These are phyloP conservation scores for Characodon lateralis DNA, from an alignment of 2,797 vertebrate genomes.

Conservation along the genomic window DNA sequence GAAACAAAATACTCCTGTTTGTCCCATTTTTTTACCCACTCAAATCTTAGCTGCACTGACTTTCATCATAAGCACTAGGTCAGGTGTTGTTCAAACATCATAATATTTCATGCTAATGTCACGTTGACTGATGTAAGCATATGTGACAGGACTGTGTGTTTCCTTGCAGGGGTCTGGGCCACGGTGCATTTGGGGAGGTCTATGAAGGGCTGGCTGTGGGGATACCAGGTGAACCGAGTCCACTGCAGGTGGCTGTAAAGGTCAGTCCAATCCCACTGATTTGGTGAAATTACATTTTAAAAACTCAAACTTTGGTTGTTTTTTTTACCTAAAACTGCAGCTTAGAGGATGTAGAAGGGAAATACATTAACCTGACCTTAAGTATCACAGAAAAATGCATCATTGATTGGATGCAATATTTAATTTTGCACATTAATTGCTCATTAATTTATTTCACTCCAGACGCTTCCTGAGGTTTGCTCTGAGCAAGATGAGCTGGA, in stretches of 20 bases:
- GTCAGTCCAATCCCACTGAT: constrained; percentile 64
- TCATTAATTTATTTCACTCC: constrained; percentile 17
- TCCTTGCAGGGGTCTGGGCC: constrained; percentile 90
- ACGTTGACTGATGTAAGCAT: constrained; percentile 3
- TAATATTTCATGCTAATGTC: neutral
- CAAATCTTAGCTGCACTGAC: neutral
- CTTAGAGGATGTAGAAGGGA: neutral
- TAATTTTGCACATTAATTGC: neutral
- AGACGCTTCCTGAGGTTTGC: constrained; percentile 98
- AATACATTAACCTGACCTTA: neutral
- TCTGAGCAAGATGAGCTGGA: constrained; percentile 98
- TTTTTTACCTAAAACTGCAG: neutral
- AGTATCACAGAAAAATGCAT: neutral
- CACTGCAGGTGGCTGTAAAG: constrained; percentile 98
- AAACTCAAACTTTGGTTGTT: constrained; percentile 3
- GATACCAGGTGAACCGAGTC: constrained; percentile 90
- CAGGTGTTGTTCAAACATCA: neutral
- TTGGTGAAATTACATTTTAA: constrained; percentile 2
- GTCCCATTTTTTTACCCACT: too few species aligned
- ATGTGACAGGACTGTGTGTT: constrained; percentile 20
- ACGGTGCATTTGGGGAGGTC: constrained; percentile 97
- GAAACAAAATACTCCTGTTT: constrained; percentile 3
- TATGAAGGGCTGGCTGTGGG: constrained; percentile 96
- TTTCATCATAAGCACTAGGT: neutral
- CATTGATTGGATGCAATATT: neutral